Evolutionary conservation across 2,888 invertebrate genomes (phyloP).

Genomic region (Oxystoma pomonae): DNA sequence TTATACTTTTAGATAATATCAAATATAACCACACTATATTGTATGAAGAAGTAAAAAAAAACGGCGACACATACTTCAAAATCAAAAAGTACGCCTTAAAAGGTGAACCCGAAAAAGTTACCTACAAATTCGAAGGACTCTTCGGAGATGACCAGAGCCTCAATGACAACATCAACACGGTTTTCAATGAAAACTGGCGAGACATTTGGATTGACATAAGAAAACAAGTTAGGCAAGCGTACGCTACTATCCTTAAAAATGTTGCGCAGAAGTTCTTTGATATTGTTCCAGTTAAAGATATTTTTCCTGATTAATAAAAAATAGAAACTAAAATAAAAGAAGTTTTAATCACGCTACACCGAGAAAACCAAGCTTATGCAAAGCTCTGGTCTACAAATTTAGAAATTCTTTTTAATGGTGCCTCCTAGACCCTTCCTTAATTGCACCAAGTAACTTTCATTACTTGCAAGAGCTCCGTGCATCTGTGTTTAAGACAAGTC

Average conservation of each 20-base stretch:
- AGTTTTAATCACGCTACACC: too few species aligned
- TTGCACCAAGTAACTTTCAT: too few species aligned
- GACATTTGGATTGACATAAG: not conserved
- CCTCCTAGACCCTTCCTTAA: too few species aligned
- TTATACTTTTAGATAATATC: not conserved
- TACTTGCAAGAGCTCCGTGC: too few species aligned
- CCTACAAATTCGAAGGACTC: not conserved
- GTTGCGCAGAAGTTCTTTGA: not conserved
- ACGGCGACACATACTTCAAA: not conserved
- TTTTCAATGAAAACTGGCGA: not conserved
- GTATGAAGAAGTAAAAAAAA: not conserved
- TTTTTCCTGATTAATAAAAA: not conserved
- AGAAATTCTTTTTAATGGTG: too few species aligned
- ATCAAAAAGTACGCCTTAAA: not conserved
- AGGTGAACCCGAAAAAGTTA: not conserved
- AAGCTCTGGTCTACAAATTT: too few species aligned
- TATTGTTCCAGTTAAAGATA: not conserved
- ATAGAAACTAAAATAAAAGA: too few species aligned
- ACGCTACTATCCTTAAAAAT: not conserved
- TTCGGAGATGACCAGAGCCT: not conserved
- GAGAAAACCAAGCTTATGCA: too few species aligned
- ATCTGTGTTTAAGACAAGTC: too few species aligned
- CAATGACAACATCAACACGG: not conserved
- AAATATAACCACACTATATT: not conserved
- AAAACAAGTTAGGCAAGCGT: not conserved